These are phyloP conservation scores for Tinamus major DNA, from an alignment of 2,797 vertebrate genomes.

Conservation along the genomic window DNA sequence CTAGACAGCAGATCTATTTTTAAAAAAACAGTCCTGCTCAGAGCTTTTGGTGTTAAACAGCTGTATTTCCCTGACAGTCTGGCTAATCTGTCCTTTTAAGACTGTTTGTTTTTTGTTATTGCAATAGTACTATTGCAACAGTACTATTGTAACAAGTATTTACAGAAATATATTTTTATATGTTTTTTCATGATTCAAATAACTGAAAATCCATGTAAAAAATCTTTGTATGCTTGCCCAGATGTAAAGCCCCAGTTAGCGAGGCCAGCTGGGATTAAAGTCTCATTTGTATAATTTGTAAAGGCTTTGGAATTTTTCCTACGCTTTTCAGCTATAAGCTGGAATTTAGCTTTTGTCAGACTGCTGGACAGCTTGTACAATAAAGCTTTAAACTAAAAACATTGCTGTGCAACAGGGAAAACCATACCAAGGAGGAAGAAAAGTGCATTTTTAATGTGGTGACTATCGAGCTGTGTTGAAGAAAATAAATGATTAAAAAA, in stretches of 20 bases:
- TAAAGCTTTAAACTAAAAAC: conserved; percentile 44
- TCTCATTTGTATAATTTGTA: conserved; percentile 63
- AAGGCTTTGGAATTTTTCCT: conserved; percentile 60
- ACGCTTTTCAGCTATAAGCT: conserved; percentile 24
- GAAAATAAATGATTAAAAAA: background rate
- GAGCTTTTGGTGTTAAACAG: background rate
- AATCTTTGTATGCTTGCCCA: conserved; percentile 16
- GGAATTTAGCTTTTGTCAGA: conserved; percentile 47
- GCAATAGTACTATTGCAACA: background rate
- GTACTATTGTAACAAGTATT: background rate
- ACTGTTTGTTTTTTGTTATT: background rate
- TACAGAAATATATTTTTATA: background rate
- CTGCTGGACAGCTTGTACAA: conserved; percentile 53
- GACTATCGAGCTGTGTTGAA: background rate
- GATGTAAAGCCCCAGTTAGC: conserved; percentile 1
- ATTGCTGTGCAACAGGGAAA: background rate
- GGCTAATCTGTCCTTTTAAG: conserved; percentile 19
- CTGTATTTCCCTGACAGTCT: conserved; percentile 15
- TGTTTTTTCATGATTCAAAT: conserved; percentile 49
- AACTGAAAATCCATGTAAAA: conserved; percentile 39
- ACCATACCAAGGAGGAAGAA: background rate
- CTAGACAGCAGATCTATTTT: background rate
- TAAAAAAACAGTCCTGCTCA: too few relatives aligned
- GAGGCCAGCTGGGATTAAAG: conserved; percentile 64
- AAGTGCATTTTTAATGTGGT: conserved; percentile 2